phyloP scores from a whole-genome alignment of 2,888 invertebrate genomes.

The Uropetala carovei region DNA sequence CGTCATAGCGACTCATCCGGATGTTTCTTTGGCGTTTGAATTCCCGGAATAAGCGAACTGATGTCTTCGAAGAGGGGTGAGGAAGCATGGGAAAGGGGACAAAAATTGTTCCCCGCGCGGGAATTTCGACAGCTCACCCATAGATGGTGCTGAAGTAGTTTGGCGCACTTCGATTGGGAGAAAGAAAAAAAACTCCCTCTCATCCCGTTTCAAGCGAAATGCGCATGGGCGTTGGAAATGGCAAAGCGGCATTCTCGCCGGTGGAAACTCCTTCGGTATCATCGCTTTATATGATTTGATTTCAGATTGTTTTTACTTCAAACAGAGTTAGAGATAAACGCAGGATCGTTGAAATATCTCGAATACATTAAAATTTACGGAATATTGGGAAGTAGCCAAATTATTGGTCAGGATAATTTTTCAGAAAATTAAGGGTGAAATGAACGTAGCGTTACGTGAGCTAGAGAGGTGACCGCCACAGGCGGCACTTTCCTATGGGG shows the following conservation, averaged over 20 bases:
- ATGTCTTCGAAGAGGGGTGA: background rate
- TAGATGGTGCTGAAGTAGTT: constrained; percentile 61
- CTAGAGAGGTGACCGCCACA: too few relatives aligned
- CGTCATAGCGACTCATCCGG: background rate
- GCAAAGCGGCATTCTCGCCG: background rate
- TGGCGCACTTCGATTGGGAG: constrained; percentile 53
- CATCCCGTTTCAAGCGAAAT: background rate
- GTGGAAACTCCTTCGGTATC: background rate
- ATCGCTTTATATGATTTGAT: background rate
- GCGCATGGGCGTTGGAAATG: constrained; percentile 25
- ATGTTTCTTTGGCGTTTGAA: background rate
- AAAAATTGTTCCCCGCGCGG: constrained; percentile 47
- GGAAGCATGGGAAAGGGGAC: background rate
- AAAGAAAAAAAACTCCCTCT: constrained; percentile 8
- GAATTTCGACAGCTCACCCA: constrained; percentile 47
- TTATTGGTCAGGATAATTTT: too few relatives aligned
- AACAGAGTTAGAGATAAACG: too few relatives aligned
- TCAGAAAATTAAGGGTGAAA: too few relatives aligned
- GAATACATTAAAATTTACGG: too few relatives aligned
- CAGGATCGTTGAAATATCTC: too few relatives aligned
- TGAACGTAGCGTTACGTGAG: too few relatives aligned
- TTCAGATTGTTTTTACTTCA: background rate
- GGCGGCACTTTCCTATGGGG: too few relatives aligned
- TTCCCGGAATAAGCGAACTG: background rate
- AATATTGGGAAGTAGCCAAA: too few relatives aligned